Conservation (phyloP, 2,888 invertebrate species). For the Trachelus iudaicus region DNA sequence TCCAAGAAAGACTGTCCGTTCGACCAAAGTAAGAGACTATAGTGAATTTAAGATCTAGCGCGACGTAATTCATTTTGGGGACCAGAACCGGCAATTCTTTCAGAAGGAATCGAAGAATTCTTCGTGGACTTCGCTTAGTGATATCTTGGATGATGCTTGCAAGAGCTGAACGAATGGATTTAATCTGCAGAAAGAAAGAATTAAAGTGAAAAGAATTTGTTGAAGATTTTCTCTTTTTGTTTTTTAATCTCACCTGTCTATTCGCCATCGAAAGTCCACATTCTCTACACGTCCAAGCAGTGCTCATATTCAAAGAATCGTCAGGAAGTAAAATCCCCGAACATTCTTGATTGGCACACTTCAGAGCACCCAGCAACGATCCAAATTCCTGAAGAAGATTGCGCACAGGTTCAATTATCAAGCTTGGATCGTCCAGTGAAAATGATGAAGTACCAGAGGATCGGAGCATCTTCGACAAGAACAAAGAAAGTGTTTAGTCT, state of each 20-base stretch:
- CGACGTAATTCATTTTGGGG: conserved; percentile 72
- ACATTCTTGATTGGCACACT: conserved; percentile 68
- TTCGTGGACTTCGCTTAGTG: conserved; percentile 67
- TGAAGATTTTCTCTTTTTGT: background rate
- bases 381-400: conserved; percentile 69
- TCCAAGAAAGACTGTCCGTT: conserved; percentile 69
- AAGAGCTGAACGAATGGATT: conserved; percentile 57
- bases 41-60: conserved; percentile 73
- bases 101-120: conserved; percentile 70
- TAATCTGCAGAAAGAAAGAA: conserved; percentile 39
- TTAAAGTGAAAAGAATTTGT: background rate
- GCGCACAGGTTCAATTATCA: background rate
- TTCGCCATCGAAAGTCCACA: conserved; percentile 68
- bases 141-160: conserved; percentile 70
- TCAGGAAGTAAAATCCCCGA: conserved; percentile 70
- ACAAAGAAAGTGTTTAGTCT: conserved; percentile 78
- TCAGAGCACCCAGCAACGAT: conserved; percentile 70
- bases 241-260: conserved; percentile 65
- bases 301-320: conserved; percentile 68
- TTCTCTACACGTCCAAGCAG: conserved; percentile 72
- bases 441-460: conserved; percentile 64
- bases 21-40: conserved; percentile 74
- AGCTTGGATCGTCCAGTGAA: background rate
- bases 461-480: conserved; percentile 75
- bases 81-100: conserved; percentile 69